Base-by-base conservation (phyloP, 2,888 invertebrate species). In the Coremacera marginata region DNA sequence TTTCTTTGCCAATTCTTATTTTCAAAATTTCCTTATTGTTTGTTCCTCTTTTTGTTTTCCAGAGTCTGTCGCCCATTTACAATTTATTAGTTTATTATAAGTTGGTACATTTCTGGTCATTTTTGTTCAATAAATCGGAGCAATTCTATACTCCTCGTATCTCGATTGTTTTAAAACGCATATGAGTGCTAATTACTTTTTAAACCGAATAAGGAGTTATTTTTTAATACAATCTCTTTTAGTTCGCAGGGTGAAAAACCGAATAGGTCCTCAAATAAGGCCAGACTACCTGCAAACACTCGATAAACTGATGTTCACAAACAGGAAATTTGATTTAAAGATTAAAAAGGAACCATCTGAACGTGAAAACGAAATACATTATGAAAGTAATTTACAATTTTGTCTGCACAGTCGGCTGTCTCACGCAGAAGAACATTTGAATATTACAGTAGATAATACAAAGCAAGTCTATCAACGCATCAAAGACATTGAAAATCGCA, bases 211-310 rank as follows among this genome's bases (percentile, higher is more conserved):
- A n/a, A n/a, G n/a, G n/a, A n/a, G n/a, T n/a, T n/a, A n/a, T n/a
- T n/a, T n/a, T n/a, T 37, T 1, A 19, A 34, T n/a, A 1, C 2
- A 11, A 72, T 34, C 31, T 31, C 19, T 78, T 72, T 70, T 86
- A 95, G 95, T 95, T 19, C 92, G 92, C 82, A 92, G 92, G 82
- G 94, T 94, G 14, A 88, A 92, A 82, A 95, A 95, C 89, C 91
- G 91, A 78, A 93, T 93, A 91, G 94, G 94, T 19, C 94, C 94
- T 0, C 93, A 93, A 85, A 92, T 92, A 34, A 84, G 87, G 52
- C 87, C 90, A 25, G 89, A 91, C 80, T 90, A 91, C 82, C 86
- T 84, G 1, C 85, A 85, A 55, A 86, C 89, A 62, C 81, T 89
- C 1, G 88, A 90, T 71, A 91, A 91, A 60, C 86, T 92, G 14